Conservation (phyloP, 1,140 invertebrate genomes). For the Lepidostoma basale region DNA sequence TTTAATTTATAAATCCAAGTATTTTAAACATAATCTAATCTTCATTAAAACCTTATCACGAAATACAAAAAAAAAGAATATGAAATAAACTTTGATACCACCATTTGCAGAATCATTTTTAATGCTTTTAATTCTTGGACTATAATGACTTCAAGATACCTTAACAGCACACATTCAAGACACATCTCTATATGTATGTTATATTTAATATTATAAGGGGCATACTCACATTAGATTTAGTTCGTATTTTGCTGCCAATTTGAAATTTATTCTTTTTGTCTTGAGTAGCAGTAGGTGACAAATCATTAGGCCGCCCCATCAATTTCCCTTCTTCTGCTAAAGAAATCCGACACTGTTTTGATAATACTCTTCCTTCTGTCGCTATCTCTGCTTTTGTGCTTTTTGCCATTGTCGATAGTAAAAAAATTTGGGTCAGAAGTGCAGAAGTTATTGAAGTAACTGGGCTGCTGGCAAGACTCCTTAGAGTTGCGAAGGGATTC, state of each 20-base stretch:
- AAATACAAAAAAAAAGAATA: no score
- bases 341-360: slow-evolving; percentile 82
- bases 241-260: slow-evolving; percentile 21
- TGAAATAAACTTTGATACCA: no score
- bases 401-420: slow-evolving; percentile 52
- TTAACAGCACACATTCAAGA: no score
- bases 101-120: no score
- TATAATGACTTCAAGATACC: no score
- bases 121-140: no score
- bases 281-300: slow-evolving; percentile 6
- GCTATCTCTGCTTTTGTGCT: slow-evolving; percentile 66
- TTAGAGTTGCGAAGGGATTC: slow-evolving; percentile 39
- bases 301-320: slow-evolving; percentile 16
- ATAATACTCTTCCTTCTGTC: slow-evolving; percentile 82
- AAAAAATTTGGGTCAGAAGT: slow-evolving; percentile 67
- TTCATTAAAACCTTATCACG: no score
- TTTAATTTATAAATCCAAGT: no score
- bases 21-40: no score
- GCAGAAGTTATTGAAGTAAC: slow-evolving; percentile 50
- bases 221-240: slow-evolving; percentile 37
- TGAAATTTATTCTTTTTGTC: slow-evolving; percentile 32
- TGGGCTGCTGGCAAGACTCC: slow-evolving; percentile 50
- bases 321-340: slow-evolving; percentile 55
- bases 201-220: no score
- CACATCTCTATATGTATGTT: no score